A percentile compares a stretch with the other conserved stretches of the same genome.
phyloP scores from a whole-genome alignment of 2,113 vertebrate genomes.

The Corvus hawaiiensis region DNA sequence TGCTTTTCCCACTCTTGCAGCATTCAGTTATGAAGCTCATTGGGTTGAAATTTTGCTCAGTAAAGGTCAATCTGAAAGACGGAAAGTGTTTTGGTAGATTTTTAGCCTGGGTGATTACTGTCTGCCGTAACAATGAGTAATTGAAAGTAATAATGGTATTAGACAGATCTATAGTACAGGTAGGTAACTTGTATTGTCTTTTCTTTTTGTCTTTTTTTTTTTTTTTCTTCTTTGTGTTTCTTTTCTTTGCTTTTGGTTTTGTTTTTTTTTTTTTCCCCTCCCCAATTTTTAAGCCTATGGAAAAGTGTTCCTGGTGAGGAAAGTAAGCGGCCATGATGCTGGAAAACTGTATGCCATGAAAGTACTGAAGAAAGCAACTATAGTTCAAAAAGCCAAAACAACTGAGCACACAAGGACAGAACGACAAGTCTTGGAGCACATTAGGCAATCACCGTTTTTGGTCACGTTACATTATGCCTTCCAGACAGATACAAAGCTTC shows the following conservation, averaged over 20 bases:
- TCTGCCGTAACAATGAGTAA: background rate
- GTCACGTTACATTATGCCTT: conserved; percentile 97
- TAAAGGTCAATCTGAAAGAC: background rate
- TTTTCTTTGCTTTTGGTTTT: background rate
- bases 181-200: background rate
- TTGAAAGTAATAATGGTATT: background rate
- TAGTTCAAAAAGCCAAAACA: conserved; percentile 96
- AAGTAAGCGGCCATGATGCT: conserved; percentile 91
- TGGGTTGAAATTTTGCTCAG: background rate
- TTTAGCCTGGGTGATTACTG: background rate
- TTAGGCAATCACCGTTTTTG: conserved; percentile 90
- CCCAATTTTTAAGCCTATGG: conserved; percentile 81
- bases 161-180: background rate
- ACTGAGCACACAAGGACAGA: conserved; percentile 92
- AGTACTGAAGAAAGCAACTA: conserved; percentile 96
- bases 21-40: background rate
- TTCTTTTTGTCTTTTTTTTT: background rate
- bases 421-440: conserved; percentile 94
- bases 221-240: background rate
- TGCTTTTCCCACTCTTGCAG: background rate
- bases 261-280: background rate
- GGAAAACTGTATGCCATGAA: conserved; percentile 97
- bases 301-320: conserved; percentile 95
- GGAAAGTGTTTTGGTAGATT: background rate
- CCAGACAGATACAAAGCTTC: conserved; percentile 96